Percentiles rank a stretch among this genome's conserved stretches.
Evolutionary conservation across 2,888 invertebrate species (phyloP).

Genomic region (Ditula angustiorana): DNA sequence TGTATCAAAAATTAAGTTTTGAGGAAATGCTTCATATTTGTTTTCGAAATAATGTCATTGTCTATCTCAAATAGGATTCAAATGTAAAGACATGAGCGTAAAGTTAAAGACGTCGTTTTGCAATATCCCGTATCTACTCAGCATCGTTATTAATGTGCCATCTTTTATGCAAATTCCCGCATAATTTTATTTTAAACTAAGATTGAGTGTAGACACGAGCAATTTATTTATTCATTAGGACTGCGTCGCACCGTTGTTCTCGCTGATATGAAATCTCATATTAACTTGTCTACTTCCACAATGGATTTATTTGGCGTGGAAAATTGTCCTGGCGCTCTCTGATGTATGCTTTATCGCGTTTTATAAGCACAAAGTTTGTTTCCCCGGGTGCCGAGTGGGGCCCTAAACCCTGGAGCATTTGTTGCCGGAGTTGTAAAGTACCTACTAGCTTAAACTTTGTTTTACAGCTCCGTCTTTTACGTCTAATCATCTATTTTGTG

Average conservation of each 20-base stretch:
- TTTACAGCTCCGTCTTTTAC: conserved; percentile 13
- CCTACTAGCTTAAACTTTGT: conserved; percentile 21
- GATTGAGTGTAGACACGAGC: conserved; percentile 41
- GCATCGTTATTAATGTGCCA: conserved; percentile 27
- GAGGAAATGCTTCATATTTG: too few species aligned
- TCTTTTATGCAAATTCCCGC: conserved; percentile 35
- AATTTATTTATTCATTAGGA: conserved; percentile 47
- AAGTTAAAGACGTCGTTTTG: conserved; percentile 7
- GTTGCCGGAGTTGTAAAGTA: neutral
- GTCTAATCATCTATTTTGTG: neutral
- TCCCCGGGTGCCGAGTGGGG: neutral
- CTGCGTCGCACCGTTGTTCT: conserved; percentile 33
- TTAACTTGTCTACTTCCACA: conserved; percentile 71
- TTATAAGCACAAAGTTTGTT: conserved; percentile 40
- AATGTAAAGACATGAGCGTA: neutral
- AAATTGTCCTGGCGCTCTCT: conserved; percentile 63
- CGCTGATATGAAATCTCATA: conserved; percentile 69
- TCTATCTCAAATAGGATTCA: neutral
- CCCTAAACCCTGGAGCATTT: conserved; percentile 30
- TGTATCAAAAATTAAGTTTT: too few species aligned
- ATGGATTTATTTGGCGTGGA: conserved; percentile 68
- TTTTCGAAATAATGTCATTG: too few species aligned
- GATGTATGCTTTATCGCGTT: conserved; percentile 58
- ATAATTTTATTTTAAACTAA: conserved; percentile 41
- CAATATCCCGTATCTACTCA: neutral